Evolutionary conservation across 2,113 vertebrate species (phyloP), one percentile per base, ranked within the genome.

Genomic region (Sapayoa aenigma): DNA sequence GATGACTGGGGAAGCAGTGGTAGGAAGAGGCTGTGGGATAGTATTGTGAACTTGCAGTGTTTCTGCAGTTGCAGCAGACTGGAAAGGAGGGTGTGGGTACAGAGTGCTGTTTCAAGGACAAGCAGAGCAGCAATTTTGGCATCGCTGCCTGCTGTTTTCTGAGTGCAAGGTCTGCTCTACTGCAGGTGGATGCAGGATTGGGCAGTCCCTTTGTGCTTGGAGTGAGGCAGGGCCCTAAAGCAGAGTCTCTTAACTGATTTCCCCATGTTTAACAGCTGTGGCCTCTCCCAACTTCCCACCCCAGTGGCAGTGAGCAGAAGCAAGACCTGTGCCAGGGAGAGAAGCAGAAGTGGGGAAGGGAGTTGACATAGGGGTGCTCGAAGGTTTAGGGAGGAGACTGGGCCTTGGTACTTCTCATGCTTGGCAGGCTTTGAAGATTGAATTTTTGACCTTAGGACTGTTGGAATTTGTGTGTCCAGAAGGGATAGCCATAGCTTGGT

Each of bases 301-400:
- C 25, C n/a, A 19, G 80, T 35, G 53, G 18, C 46, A 50, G 41
- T 68, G 80, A 89, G 60, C 80, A 93, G 94, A 78, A 90, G 35
- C 74, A 82, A 75, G 81, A 12, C 24, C 24, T 7, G 22, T 91
- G 81, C 78, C 87, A 91, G 62, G 71, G 85, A 72, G 78, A 74
- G 89, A 91, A 94, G 53, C 71, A 90, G 71, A 94, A 95, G 83
- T 76, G 75, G 67, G 16, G 39, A 39, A 73, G 42, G 47, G 68
- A 93, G 39, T n/a, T 67, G 55, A 52, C 44, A 23, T 4, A 49
- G 53, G 17, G 37, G 14, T 81, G 44, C 83, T 31, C 42, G 81
- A 53, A 31, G 49, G 31, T 78, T 91, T 60, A 58, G 80, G 66
- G 78, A 93, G 37, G 90, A 91, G 88, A 52, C 37, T 14, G 37